Conservation (phyloP, 1,140 invertebrate genomes). For the Parapsyche elsis region DNA sequence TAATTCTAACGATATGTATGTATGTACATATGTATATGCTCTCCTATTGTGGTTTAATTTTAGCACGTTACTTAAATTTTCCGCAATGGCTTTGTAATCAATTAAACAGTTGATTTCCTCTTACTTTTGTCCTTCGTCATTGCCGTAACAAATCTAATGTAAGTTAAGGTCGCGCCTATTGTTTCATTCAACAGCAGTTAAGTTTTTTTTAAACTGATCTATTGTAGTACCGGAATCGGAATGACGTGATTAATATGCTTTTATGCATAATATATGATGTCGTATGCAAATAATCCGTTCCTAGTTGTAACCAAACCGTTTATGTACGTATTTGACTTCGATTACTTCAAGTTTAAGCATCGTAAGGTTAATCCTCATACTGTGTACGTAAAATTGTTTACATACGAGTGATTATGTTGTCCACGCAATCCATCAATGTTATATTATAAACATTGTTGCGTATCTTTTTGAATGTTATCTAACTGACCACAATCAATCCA, state of each 20-base stretch:
- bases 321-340: no score
- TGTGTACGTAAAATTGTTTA: no score
- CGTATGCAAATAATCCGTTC: no score
- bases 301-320: no score
- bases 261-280: background rate
- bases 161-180: slow-evolving; percentile 8
- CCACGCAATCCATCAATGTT: no score
- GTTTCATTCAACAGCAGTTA: background rate
- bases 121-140: slow-evolving; percentile 10
- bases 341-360: no score
- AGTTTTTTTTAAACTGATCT: background rate
- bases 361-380: no score
- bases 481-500: no score
- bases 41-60: background rate
- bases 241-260: background rate
- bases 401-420: no score
- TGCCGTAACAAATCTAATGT: background rate
- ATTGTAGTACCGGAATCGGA: background rate
- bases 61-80: background rate
- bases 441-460: no score
- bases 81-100: background rate
- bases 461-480: no score
- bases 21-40: background rate
- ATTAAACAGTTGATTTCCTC: slow-evolving; percentile 3
- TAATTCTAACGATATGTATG: background rate